These are phyloP conservation scores for Rhopalosiphum padi DNA, from an alignment of 1,140 invertebrate genomes.

Conservation along the genomic window DNA sequence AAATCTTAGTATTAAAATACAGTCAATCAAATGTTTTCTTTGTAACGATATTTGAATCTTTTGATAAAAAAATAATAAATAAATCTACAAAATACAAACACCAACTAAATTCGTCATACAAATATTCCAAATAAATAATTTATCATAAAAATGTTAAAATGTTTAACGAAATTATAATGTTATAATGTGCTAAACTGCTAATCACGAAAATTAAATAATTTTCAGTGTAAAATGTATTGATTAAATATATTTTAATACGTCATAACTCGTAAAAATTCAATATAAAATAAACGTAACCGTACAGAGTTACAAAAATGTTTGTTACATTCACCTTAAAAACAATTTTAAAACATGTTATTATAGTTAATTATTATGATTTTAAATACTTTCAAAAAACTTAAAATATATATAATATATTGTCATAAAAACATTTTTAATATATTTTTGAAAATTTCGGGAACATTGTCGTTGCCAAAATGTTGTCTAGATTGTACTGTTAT, in stretches of 20 bases:
- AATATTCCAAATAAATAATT: not conserved
- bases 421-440: not conserved
- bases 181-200: not conserved
- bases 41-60: not conserved
- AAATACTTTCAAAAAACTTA: not conserved
- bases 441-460: not conserved
- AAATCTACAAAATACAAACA: not conserved
- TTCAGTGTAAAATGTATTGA: not conserved
- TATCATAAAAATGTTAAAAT: not conserved
- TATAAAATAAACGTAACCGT: not conserved
- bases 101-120: not conserved
- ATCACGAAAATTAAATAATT: not conserved
- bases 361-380: not conserved
- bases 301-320: not conserved
- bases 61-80: not conserved
- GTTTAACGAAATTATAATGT: not conserved
- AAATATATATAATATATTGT: not conserved
- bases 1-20: not conserved
- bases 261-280: not conserved
- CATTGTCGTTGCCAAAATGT: not conserved
- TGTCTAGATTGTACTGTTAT: not conserved
- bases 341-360: not conserved
- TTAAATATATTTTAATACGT: not conserved
- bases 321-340: not conserved
- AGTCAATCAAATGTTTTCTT: not conserved